Percentiles rank a stretch among this genome's conserved stretches.
Evolutionary conservation across 2,113 vertebrate genomes (phyloP).

Genomic region (Laticauda laticaudata): DNA sequence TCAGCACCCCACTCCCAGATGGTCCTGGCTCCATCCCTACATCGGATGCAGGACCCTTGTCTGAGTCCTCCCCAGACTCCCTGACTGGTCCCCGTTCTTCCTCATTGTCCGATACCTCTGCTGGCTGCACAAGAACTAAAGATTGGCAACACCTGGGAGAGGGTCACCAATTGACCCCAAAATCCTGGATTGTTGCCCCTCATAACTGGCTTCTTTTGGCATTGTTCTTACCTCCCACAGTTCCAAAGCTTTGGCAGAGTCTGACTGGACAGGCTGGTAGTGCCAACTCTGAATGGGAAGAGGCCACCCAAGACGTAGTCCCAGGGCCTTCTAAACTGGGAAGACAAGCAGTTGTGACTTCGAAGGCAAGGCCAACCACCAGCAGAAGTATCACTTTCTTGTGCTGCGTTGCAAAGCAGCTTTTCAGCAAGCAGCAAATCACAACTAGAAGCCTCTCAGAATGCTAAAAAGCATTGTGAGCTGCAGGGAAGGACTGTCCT

Average conservation of each 20-base stretch:
- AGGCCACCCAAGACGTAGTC: conserved; percentile 85
- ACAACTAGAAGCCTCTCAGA: background rate
- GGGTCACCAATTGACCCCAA: background rate
- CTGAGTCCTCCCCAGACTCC: no score
- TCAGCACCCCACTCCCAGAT: no score
- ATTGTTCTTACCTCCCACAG: conserved; percentile 74
- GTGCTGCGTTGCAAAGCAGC: accelerated
- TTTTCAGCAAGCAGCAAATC: no score
- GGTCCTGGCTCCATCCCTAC: no score
- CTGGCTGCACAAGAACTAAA: no score
- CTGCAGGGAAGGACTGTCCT: background rate
- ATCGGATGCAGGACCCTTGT: no score
- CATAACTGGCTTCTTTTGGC: background rate
- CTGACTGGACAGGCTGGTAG: conserved; percentile 48
- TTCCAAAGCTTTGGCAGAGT: conserved; percentile 52
- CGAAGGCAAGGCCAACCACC: background rate
- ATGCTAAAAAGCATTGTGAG: background rate
- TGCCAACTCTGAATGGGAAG: conserved; percentile 75
- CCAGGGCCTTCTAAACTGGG: conserved; percentile 55
- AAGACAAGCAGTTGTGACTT: conserved; percentile 49
- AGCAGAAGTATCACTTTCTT: background rate
- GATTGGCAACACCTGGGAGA: no score
- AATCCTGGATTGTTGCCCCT: background rate
- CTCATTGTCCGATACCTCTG: no score
- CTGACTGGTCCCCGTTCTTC: no score